Percentiles rank a stretch among this genome's conserved stretches.
Evolutionary conservation across 2,888 invertebrate species (phyloP).

Genomic region (Pandemis cinnamomeana): DNA sequence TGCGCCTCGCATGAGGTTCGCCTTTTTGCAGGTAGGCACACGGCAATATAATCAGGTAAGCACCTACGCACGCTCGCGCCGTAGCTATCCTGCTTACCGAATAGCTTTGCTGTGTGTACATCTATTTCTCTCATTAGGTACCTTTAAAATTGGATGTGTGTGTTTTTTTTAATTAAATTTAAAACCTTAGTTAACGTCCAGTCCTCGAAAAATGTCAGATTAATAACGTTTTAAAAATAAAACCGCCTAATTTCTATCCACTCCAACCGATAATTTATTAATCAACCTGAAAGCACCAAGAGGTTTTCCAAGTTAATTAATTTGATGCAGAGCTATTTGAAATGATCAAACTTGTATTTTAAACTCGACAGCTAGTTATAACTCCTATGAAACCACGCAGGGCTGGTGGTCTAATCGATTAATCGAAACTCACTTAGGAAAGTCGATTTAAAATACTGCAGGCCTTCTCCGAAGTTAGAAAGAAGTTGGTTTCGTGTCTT

Average conservation of each 20-base stretch:
- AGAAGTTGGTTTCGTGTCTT: no score
- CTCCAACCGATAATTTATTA: not conserved
- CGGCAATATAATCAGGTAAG: no score
- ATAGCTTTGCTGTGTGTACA: no score
- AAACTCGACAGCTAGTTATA: conserved; percentile 31
- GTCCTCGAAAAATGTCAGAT: not conserved
- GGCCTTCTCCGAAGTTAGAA: no score
- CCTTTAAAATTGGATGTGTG: no score
- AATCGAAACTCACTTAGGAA: not conserved
- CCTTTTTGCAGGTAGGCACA: no score
- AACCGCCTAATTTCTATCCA: conserved; percentile 7
- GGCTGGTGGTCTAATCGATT: not conserved
- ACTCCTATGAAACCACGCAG: conserved; percentile 22
- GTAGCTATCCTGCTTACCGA: no score
- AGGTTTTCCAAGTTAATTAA: conserved; percentile 10
- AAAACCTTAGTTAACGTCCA: no score
- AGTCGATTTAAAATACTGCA: not conserved
- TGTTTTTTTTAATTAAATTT: no score
- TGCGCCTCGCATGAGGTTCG: no score
- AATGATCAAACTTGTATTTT: conserved; percentile 34
- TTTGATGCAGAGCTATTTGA: conserved; percentile 20
- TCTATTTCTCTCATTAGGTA: no score
- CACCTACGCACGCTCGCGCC: no score
- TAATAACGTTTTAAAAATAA: not conserved
- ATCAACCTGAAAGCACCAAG: not conserved